A percentile compares a stretch with the other conserved stretches of the same genome.
These are phyloP conservation scores for Setophaga kirtlandii DNA, from an alignment of 2,113 vertebrate genomes.

Conservation along the genomic window DNA sequence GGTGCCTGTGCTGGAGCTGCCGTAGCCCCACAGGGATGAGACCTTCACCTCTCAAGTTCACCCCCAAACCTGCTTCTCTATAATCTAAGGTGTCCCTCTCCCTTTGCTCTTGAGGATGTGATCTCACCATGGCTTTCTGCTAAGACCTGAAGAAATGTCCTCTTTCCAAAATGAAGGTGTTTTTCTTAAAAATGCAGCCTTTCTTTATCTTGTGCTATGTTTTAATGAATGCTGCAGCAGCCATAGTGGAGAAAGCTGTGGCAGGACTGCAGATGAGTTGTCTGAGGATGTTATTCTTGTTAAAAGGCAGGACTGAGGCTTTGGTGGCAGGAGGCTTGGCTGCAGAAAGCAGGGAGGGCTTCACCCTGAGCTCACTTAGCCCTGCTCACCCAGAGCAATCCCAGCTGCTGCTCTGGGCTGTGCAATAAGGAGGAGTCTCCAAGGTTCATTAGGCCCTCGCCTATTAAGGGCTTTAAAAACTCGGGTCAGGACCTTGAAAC, in stretches of 20 bases:
- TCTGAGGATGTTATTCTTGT: neutral
- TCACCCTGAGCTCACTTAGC: neutral
- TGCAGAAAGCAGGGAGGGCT: neutral
- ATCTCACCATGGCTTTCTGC: neutral
- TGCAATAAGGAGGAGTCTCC: neutral
- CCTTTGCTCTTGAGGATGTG: accelerated
- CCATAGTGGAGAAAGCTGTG: neutral
- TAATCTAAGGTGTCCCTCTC: neutral
- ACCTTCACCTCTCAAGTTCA: neutral
- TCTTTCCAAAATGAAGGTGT: neutral
- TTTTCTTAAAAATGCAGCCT: neutral
- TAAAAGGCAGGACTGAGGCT: neutral
- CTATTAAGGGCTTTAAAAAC: constrained; percentile 56
- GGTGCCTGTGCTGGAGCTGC: neutral
- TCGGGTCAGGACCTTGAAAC: constrained; percentile 58
- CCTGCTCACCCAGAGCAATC: constrained; percentile 1
- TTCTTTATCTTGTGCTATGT: neutral
- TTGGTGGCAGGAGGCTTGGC: neutral
- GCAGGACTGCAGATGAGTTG: neutral
- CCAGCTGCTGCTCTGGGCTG: constrained; percentile 11
- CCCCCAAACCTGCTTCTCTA: neutral
- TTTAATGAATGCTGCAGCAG: neutral
- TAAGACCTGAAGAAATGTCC: neutral
- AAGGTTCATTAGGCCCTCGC: constrained; percentile 49
- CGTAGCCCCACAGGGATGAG: neutral